Evolutionary conservation across 2,888 invertebrate species (phyloP), one percentile per base, ranked within the genome.

Genomic region (Melinaea marsaeus): DNA sequence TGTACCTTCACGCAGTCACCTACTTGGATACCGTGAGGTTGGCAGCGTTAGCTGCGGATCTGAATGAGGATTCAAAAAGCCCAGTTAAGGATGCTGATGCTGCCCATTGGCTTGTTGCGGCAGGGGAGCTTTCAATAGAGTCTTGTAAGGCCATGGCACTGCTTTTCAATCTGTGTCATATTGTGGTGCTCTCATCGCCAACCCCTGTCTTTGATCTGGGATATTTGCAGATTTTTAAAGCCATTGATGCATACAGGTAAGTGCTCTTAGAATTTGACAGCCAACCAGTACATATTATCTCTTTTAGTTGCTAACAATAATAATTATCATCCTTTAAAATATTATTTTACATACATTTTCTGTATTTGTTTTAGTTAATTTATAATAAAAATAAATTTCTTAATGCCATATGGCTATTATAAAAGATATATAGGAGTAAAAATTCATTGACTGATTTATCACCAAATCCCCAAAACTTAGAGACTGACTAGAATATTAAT

Each of bases 101-200:
- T 9, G 81, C 85, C 0, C 80, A 95, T 78, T 96, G 95, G 86
- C 88, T 95, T 61, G 93, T 93, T 51, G 91, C 94, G 1, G 83
- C 88, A 0, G 91, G 91, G 0, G 89, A 91, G 65, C 77, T 91
- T 46, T 86, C 91, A 0, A 77, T 83, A 0, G 91, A 91, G 13
- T 82, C 91, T 2, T 95, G 96, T 22, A 93, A 94, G 74, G 93
- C 93, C 54, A 86, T 98, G 61, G 91, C 97, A 2, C 89, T 96
- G 66, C 87, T 97, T 13, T 95, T 96, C 78, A 95, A 95, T 73
- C 86, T 96, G 55, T 96, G 96, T 66, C 97, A 97, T 76, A 93
- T 97, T 67, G 92, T 97, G 22, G 81, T 91, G 51, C 75, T 80
- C 69, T 93, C 77, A 9, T 92, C 79, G 65, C 93, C 81, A 66